phyloP scores from a whole-genome alignment of 2,113 vertebrate genomes.

The Myotis brandtii region DNA sequence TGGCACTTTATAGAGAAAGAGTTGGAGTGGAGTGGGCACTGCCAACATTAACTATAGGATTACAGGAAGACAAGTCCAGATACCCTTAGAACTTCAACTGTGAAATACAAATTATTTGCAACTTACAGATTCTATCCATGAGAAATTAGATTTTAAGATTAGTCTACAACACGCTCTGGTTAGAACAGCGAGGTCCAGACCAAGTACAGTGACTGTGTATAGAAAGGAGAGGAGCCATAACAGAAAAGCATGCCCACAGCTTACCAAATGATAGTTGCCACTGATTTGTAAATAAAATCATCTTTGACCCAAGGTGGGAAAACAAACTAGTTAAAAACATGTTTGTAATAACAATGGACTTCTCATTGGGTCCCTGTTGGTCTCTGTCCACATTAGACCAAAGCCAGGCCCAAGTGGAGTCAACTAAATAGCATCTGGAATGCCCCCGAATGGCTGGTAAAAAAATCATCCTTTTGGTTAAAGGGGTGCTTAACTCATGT shows the following conservation, averaged over 20 bases:
- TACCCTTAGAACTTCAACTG: neutral
- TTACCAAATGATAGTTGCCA: neutral
- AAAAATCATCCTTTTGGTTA: neutral
- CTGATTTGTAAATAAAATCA: conserved; percentile 48
- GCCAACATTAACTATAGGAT: neutral
- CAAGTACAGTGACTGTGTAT: neutral
- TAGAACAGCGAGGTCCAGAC: neutral
- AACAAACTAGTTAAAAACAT: neutral
- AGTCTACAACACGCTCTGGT: neutral
- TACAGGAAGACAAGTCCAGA: neutral
- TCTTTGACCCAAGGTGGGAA: neutral
- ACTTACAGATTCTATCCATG: neutral
- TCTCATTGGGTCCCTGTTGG: neutral
- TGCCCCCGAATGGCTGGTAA: neutral
- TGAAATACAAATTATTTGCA: conserved; percentile 18
- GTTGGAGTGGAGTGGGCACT: neutral
- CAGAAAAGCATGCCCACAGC: neutral
- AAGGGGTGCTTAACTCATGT: neutral
- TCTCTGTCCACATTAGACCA: neutral
- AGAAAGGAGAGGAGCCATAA: neutral
- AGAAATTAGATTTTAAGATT: neutral
- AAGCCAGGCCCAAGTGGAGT: neutral
- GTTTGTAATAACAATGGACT: neutral
- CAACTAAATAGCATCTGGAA: neutral
- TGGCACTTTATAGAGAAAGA: neutral